phyloP scores from a whole-genome alignment of 2,113 vertebrate genomes.

The Neogale vison region DNA sequence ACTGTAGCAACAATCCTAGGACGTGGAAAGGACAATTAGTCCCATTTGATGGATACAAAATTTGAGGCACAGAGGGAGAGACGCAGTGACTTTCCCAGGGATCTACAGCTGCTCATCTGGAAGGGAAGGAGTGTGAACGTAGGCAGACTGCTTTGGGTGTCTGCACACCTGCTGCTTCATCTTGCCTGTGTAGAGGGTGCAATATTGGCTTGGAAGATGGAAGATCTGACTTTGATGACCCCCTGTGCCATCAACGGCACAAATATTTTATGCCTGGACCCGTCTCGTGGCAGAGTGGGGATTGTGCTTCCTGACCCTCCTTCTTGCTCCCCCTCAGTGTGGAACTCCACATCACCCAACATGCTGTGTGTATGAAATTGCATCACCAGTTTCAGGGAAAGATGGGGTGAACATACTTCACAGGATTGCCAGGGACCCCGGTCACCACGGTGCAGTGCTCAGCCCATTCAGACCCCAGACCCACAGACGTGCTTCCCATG shows the following conservation, averaged over 20 bases:
- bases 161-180: no score
- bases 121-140: no score
- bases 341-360: background rate
- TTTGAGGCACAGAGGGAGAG: background rate
- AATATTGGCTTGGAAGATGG: background rate
- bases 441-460: fast-evolving
- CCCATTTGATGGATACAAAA: fast-evolving
- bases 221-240: background rate
- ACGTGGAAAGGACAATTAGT: fast-evolving
- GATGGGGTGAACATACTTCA: background rate
- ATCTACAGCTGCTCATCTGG: background rate
- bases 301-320: fast-evolving
- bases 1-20: fast-evolving
- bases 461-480: fast-evolving
- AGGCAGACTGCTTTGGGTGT: background rate
- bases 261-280: fast-evolving
- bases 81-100: background rate
- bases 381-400: background rate
- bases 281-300: background rate
- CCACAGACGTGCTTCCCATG: fast-evolving
- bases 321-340: background rate
- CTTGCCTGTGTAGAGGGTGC: background rate
- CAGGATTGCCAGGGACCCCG: background rate
- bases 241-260: background rate
- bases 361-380: background rate